These are phyloP conservation scores for Hyalella azteca DNA, from an alignment of 2,888 invertebrate species.

Conservation along the genomic window DNA sequence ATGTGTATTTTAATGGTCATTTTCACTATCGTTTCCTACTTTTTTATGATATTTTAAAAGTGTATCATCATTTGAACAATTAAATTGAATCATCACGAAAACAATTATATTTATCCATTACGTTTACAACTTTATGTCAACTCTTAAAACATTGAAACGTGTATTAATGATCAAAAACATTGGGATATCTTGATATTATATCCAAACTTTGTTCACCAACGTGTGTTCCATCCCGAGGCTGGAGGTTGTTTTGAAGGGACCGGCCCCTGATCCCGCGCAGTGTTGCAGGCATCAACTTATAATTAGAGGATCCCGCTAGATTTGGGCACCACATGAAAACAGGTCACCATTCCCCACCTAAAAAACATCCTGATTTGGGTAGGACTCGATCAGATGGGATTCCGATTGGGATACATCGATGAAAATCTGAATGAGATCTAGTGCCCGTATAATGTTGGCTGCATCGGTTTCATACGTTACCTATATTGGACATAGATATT, in stretches of 20 bases:
- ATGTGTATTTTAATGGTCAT: no score
- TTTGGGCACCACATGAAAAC: conserved; percentile 24
- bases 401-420: conserved; percentile 3
- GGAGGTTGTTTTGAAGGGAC: conserved; percentile 4
- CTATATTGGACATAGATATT: no score
- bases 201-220: background rate
- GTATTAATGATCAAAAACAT: background rate
- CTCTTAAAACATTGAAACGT: background rate
- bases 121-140: background rate
- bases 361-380: conserved; percentile 22
- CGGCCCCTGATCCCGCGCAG: background rate
- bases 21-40: no score
- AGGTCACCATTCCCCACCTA: background rate
- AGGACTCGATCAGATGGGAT: background rate
- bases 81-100: no score
- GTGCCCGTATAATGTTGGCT: background rate
- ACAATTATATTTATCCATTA: background rate
- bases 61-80: no score
- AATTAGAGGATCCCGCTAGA: conserved; percentile 37
- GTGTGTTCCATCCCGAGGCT: background rate
- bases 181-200: background rate
- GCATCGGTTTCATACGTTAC: no score
- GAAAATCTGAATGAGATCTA: background rate
- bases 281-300: conserved; percentile 36
- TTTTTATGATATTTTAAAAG: no score